phyloP scores from a whole-genome alignment of 2,888 invertebrate species.

The Muschampia plurimacula region DNA sequence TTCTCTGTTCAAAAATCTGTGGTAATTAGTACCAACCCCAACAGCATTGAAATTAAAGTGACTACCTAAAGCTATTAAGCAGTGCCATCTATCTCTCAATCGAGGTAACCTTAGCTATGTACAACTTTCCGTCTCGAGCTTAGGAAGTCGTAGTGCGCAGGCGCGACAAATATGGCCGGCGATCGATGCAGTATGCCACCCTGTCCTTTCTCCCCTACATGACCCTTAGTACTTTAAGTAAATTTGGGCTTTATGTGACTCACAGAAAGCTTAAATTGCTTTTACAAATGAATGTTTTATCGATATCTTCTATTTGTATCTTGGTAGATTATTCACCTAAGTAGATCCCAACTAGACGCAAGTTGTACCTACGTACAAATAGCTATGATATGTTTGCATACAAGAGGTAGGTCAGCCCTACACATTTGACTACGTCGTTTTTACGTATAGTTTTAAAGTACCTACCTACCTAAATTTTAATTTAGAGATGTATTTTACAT shows the following conservation, averaged over 20 bases:
- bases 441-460: too few relatives aligned
- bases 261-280: constrained; percentile 10
- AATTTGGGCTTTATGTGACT: background rate
- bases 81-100: constrained; percentile 15
- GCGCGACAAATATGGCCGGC: constrained; percentile 76
- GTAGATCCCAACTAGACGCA: constrained; percentile 20
- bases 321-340: constrained; percentile 47
- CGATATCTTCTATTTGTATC: constrained; percentile 69
- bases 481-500: too few relatives aligned
- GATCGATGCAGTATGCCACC: constrained; percentile 78
- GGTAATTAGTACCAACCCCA: background rate
- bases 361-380: background rate
- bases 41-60: background rate
- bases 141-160: constrained; percentile 57
- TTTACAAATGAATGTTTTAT: background rate
- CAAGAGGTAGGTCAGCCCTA: background rate
- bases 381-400: background rate
- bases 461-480: too few relatives aligned
- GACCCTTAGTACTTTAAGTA: constrained; percentile 49
- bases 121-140: background rate
- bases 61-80: background rate
- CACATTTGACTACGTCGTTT: background rate
- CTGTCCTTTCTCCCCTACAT: constrained; percentile 63
- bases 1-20: too few relatives aligned
- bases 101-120: background rate